phyloP scores from a whole-genome alignment of 2,113 vertebrate genomes.

The Neogobius melanostomus region DNA sequence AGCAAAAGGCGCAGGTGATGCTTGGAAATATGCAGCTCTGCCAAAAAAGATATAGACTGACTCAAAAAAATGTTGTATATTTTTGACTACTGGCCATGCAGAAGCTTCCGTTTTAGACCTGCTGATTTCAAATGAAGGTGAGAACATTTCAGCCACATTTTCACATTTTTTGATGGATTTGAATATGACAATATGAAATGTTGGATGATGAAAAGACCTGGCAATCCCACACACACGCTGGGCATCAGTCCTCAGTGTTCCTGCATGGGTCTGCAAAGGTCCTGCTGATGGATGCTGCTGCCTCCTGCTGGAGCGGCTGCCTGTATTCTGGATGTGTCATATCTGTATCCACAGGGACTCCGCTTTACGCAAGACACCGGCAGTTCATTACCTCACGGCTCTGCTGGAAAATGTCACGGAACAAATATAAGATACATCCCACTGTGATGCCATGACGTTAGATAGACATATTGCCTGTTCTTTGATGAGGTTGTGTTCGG shows the following conservation, averaged over 20 bases:
- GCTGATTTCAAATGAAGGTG: too few relatives aligned
- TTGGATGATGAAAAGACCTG: neutral
- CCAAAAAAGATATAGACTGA: too few relatives aligned
- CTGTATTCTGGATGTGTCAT: slow-evolving; percentile 2
- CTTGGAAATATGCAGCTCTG: neutral
- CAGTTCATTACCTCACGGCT: neutral
- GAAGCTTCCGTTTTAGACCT: too few relatives aligned
- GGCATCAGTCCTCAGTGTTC: too few relatives aligned
- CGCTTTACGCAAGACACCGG: neutral
- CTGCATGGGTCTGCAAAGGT: neutral
- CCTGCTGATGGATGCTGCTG: neutral
- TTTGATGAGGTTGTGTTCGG: too few relatives aligned
- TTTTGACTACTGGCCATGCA: neutral
- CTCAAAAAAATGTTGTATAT: neutral
- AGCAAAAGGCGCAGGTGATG: neutral
- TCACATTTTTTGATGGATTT: too few relatives aligned
- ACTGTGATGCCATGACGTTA: too few relatives aligned
- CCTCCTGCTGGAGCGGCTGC: slow-evolving; percentile 22
- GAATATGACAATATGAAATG: too few relatives aligned
- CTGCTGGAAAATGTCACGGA: neutral
- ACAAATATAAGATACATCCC: neutral
- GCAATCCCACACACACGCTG: neutral
- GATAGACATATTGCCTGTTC: too few relatives aligned
- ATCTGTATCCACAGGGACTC: neutral
- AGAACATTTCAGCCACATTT: too few relatives aligned